phyloP scores from a whole-genome alignment of 2,888 invertebrate species.

The Myopa tessellatipennis region DNA sequence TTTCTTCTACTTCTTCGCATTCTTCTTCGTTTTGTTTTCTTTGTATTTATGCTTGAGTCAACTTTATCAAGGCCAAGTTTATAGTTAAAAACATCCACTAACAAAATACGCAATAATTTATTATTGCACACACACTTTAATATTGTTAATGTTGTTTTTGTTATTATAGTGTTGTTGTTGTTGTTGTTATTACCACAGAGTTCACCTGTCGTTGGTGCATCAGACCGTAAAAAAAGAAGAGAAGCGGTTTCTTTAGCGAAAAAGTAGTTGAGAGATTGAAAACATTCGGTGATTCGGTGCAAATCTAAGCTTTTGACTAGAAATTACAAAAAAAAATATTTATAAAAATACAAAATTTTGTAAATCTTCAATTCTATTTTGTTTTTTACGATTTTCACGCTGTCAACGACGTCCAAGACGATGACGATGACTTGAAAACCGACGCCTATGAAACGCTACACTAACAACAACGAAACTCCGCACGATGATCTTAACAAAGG shows the following conservation, averaged over 20 bases:
- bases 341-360: too few relatives aligned
- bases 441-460: not conserved
- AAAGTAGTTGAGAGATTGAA: too few relatives aligned
- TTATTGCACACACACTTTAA: not conserved
- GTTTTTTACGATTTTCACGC: too few relatives aligned
- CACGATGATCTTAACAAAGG: too few relatives aligned
- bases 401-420: not conserved
- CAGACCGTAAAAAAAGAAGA: not conserved
- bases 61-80: constrained; percentile 34
- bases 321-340: too few relatives aligned
- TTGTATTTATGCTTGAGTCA: constrained; percentile 30
- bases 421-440: not conserved
- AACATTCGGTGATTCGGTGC: too few relatives aligned
- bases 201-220: constrained; percentile 4
- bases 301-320: too few relatives aligned
- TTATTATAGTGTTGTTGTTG: not conserved
- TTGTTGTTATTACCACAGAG: constrained; percentile 9
- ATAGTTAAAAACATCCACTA: constrained; percentile 15
- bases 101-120: constrained; percentile 4
- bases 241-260: not conserved
- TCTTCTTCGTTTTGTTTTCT: not conserved
- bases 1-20: too few relatives aligned
- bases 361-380: too few relatives aligned
- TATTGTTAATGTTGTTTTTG: not conserved
- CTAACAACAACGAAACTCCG: not conserved